Evolutionary conservation across 2,888 invertebrate species (phyloP), one percentile per base, ranked within the genome.

Genomic region (Punctoribates punctum): DNA sequence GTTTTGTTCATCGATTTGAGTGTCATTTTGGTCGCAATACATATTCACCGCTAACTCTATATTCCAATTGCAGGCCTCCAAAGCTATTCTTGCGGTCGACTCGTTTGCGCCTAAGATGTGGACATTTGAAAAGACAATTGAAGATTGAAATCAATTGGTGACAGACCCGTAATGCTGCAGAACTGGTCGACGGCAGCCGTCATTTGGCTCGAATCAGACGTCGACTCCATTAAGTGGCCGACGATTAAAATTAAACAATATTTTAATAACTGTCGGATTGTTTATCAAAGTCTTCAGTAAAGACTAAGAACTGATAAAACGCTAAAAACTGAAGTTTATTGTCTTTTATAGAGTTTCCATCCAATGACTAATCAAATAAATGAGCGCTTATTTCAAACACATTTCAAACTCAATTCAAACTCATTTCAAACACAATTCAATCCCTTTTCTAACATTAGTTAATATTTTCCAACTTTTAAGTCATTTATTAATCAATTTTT

Each of bases 11-110:
- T n/a, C 65, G 1, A 34, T 38, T n/a, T 38, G 29, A 27, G 38
- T 38, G n/a, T 72, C 77, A 34, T 79, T 79, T 25, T 81, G 81
- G 78, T 86, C 86, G 81, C 86, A 83, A 79, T 85, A 85, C 85
- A 86, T 86, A 54, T 85, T 85, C 72, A 86, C 82, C 6, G 86
- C 86, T 81, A 85, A 82, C 78, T 86, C 84, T 73, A 86, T 79
- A 80, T 86, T 85, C 54, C 84, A 83, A 77, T 82, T 82, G 80
- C 85, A 86, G 20, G 84, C 85, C 77, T 85, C 85, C 57, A 86
- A 80, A 76, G 85, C 80, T 74, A 81, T 81, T 75, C 80, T 79
- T 4, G 83, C 85, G 29, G 82, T 81, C 73, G 82, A 81, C 77
- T 80, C 80, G 60, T 78, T 79, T 5, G 83, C 82, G 46, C 84